phyloP scores from a whole-genome alignment of 1,140 invertebrate species.

The Octopus bimaculoides region DNA sequence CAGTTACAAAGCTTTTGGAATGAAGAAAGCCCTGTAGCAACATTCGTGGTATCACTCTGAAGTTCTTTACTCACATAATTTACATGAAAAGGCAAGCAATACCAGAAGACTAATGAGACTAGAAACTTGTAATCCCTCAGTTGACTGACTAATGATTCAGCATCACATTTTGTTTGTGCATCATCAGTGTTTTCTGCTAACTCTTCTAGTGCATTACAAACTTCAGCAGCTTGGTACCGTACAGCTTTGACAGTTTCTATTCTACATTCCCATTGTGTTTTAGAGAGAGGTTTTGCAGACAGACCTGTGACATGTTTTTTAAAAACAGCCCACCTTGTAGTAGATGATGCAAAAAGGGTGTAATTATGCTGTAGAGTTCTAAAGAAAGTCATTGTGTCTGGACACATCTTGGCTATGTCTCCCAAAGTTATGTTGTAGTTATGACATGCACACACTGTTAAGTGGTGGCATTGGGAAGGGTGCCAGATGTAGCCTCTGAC shows the following conservation, averaged over 20 bases:
- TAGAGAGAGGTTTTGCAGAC: conserved; percentile 10
- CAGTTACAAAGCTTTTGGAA: conserved; percentile 4
- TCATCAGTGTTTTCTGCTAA: conserved; percentile 1
- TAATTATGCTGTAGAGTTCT: not conserved
- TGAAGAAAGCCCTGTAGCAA: conserved; percentile 13
- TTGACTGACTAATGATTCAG: conserved; percentile 12
- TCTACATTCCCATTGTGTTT: conserved; percentile 8
- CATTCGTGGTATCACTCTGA: conserved; percentile 10
- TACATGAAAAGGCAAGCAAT: not conserved
- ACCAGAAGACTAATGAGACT: conserved; percentile 5
- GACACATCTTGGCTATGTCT: not conserved
- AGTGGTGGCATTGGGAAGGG: too few relatives aligned
- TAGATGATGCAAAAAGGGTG: conserved; percentile 5
- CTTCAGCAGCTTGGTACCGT: conserved; percentile 3
- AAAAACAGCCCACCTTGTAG: not conserved
- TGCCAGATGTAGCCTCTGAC: too few relatives aligned
- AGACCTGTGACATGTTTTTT: conserved; percentile 8
- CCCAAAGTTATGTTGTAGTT: conserved; percentile 4
- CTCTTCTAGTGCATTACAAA: not conserved
- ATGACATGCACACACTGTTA: conserved; percentile 9
- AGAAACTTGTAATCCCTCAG: conserved; percentile 11
- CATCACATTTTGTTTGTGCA: not conserved
- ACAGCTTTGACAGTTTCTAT: conserved; percentile 6
- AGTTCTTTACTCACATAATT: conserved; percentile 9
- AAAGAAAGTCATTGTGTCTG: conserved; percentile 9